A percentile compares a stretch with the other conserved stretches of the same genome.
Conservation (phyloP, 1,140 invertebrate species). For the Zaprionus inermis region DNA sequence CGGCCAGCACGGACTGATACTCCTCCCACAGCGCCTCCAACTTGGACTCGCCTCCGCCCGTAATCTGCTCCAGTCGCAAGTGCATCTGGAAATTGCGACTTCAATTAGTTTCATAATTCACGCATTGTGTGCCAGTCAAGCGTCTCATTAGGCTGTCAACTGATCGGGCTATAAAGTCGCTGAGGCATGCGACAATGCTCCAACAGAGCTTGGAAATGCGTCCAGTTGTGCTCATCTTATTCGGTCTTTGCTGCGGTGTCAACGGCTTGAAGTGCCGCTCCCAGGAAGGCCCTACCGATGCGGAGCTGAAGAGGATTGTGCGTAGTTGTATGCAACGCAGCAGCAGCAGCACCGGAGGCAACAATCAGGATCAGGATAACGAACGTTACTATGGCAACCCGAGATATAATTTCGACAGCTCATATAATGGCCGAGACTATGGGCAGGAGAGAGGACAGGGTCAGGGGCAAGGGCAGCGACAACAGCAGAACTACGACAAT, state of each 20-base stretch:
- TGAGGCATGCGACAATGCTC: neutral
- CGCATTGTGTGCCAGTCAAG: constrained; percentile 64
- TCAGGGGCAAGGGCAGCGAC: constrained; percentile 20
- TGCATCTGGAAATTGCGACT: constrained; percentile 67
- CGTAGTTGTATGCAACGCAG: constrained; percentile 69
- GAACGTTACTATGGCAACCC: constrained; percentile 35
- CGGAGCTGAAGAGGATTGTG: constrained; percentile 80
- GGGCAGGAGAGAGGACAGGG: constrained; percentile 26
- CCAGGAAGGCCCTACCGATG: constrained; percentile 84
- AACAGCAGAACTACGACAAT: constrained; percentile 40
- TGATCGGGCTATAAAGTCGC: constrained; percentile 48
- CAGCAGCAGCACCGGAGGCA: constrained; percentile 31
- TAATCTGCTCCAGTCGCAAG: constrained; percentile 76
- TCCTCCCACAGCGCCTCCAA: constrained; percentile 79
- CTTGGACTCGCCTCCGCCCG: constrained; percentile 66
- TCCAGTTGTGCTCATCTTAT: constrained; percentile 25
- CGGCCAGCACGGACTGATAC: constrained; percentile 75
- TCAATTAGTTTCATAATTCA: neutral
- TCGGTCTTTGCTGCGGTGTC: constrained; percentile 26
- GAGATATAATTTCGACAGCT: constrained; percentile 29
- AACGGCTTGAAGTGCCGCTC: constrained; percentile 84
- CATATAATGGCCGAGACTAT: constrained; percentile 36
- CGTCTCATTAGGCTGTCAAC: constrained; percentile 19
- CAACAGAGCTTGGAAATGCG: constrained; percentile 47
- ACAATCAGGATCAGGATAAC: constrained; percentile 36